Evolutionary conservation across 2,113 vertebrate species (phyloP).

Genomic region (Naja naja): DNA sequence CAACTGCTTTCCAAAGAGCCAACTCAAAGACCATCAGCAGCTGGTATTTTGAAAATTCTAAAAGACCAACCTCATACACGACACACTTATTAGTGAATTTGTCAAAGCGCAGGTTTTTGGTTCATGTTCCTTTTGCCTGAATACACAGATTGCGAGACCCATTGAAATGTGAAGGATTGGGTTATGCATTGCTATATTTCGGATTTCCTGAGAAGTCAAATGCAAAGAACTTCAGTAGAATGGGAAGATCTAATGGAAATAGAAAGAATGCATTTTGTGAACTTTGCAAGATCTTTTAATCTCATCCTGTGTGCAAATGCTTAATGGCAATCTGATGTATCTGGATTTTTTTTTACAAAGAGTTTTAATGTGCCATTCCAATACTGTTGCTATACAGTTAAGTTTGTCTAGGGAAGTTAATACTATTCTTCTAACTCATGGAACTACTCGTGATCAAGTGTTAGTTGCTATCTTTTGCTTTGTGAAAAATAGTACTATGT

Average conservation of each 20-base stretch:
- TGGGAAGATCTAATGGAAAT: not conserved
- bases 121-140: not conserved
- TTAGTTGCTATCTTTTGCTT: not conserved
- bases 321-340: not conserved
- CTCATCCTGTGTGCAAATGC: not conserved
- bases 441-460: not conserved
- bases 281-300: not conserved
- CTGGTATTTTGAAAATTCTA: slow-evolving; percentile 20
- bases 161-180: not conserved
- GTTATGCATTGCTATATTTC: not conserved
- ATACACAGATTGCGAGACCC: not conserved
- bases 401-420: not conserved
- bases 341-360: not conserved
- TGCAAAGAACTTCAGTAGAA: not conserved
- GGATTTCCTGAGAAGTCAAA: not conserved
- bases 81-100: not conserved
- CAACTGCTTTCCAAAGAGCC: slow-evolving; percentile 40
- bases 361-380: not conserved
- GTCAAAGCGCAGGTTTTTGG: not conserved
- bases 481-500: not conserved
- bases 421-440: not conserved
- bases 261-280: not conserved
- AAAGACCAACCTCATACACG: fast-evolving
- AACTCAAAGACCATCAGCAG: slow-evolving; percentile 12
- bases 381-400: not conserved